phyloP scores from a whole-genome alignment of 2,113 vertebrate species.

The Sebastes schlegelii region DNA sequence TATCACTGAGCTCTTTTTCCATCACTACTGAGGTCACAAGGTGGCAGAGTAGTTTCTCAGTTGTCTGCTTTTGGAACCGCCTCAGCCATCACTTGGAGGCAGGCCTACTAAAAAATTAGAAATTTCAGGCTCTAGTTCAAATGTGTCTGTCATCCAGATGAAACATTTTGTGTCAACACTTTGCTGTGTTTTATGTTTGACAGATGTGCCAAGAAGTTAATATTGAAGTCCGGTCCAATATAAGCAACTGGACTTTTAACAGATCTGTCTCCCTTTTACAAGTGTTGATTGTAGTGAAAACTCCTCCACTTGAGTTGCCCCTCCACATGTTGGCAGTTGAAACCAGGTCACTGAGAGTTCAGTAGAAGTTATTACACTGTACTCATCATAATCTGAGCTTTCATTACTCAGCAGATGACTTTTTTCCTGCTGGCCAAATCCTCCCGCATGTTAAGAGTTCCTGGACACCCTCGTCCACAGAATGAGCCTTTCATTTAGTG shows the following conservation, averaged over 20 bases:
- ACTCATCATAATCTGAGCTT: slow-evolving; percentile 46
- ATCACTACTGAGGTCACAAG: slow-evolving; percentile 4
- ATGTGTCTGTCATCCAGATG: slow-evolving; percentile 14
- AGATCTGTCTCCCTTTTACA: slow-evolving; percentile 12
- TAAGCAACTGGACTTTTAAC: slow-evolving; percentile 18
- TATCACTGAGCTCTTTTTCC: background rate
- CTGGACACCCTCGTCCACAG: slow-evolving; percentile 17
- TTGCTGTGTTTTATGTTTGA: slow-evolving; percentile 8
- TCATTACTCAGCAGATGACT: slow-evolving; percentile 39
- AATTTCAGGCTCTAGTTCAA: slow-evolving; percentile 8
- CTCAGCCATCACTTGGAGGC: slow-evolving; percentile 6
- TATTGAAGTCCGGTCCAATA: background rate
- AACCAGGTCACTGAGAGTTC: slow-evolving; percentile 51
- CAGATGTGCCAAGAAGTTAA: slow-evolving; percentile 10
- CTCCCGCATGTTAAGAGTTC: slow-evolving; percentile 15
- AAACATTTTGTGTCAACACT: slow-evolving; percentile 1
- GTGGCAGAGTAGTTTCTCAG: slow-evolving; percentile 16
- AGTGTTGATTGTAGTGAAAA: slow-evolving; percentile 12
- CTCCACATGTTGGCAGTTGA: slow-evolving; percentile 30
- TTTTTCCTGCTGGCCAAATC: slow-evolving; percentile 34
- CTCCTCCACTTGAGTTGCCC: background rate
- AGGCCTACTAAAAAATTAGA: slow-evolving; percentile 20
- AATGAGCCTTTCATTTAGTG: slow-evolving; percentile 38
- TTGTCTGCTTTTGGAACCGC: slow-evolving; percentile 8
- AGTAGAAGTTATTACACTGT: slow-evolving; percentile 43